phyloP scores from a whole-genome alignment of 2,113 vertebrate genomes.

The Callocephalon fimbriatum region DNA sequence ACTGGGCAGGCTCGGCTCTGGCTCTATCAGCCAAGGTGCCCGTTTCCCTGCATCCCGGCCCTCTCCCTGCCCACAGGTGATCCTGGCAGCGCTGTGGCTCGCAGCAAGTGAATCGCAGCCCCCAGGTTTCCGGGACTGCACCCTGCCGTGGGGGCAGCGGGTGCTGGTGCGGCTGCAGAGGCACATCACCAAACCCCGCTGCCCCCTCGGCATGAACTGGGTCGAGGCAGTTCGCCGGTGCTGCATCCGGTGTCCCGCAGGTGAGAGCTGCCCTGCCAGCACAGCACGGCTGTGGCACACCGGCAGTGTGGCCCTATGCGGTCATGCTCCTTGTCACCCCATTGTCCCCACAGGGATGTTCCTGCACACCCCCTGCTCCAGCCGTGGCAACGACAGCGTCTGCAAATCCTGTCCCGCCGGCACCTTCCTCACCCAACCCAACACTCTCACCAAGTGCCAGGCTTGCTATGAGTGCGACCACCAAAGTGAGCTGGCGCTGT shows the following conservation, averaged over 20 bases:
- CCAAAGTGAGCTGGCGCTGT: conserved; percentile 67
- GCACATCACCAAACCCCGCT: rapidly evolving
- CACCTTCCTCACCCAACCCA: conserved; percentile 53
- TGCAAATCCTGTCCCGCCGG: background rate
- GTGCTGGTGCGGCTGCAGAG: background rate
- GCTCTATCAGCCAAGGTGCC: rapidly evolving
- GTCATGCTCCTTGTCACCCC: background rate
- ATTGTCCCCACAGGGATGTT: conserved; percentile 39
- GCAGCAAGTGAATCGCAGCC: background rate
- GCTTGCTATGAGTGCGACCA: conserved; percentile 77
- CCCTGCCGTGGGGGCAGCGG: rapidly evolving
- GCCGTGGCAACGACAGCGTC: rapidly evolving
- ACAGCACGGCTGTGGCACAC: background rate
- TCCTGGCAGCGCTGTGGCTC: conserved; percentile 2
- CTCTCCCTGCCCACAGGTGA: background rate
- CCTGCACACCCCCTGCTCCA: background rate
- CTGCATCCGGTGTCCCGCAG: background rate
- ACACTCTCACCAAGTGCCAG: conserved; percentile 37
- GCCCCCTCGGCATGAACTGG: background rate
- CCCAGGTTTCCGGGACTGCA: rapidly evolving
- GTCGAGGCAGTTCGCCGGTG: rapidly evolving
- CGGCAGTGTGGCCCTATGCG: rapidly evolving
- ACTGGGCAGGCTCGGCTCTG: background rate
- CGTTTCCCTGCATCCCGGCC: background rate
- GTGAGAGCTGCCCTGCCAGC: background rate